Base-by-base conservation (phyloP, 2,797 vertebrate species). In the Taenioides sp. region DNA sequence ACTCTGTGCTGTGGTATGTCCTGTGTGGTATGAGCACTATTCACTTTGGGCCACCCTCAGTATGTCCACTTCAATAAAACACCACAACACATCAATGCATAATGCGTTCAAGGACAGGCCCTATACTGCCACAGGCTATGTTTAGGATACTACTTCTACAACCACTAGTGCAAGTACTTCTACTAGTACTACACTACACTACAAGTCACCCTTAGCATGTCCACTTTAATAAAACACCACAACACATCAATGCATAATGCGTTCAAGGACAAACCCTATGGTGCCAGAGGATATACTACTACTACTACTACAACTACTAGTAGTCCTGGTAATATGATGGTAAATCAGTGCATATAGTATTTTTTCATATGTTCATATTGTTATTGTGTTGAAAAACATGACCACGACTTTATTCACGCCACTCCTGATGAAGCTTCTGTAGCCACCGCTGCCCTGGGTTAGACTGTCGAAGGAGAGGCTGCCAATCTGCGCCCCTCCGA, bases 21-120 rank as follows among this genome's bases (percentile, higher is more conserved):
- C 25, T 9, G 17, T 10, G 65, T 52, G 65, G 65, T n/a, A 66
- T 66, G 47, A n/a, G 65, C 49, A 31, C 47, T 31, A 54, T 66
- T 52, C 65, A 52, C 18, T 22, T 12, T 5, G 3, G 65, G 14
- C 65, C 65, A 54, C 47, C n/a, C 47, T 66, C 43, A 5, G 14
- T 12, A 49, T 10, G 64, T 65, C 64, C 23, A 1, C 64, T 28
- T 65, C 43, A 50, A 18, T 52, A 66, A 18, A 52, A 28, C 47
- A 20, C 47, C 65, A 54, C 65, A 31, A 7, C 47, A 66, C 65
- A 66, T 28, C 7, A 11, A 7, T 18, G 63, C 17, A 64, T 64
- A 47, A 64, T n/a, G 12, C 37, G n/a, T 16, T 4, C 62, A 43
- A 43, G 34, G 62, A 64, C 62, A 11, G 17, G 43, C 11, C 22